Base-by-base conservation (phyloP, 2,888 invertebrate species). In the Erebia aethiops region DNA sequence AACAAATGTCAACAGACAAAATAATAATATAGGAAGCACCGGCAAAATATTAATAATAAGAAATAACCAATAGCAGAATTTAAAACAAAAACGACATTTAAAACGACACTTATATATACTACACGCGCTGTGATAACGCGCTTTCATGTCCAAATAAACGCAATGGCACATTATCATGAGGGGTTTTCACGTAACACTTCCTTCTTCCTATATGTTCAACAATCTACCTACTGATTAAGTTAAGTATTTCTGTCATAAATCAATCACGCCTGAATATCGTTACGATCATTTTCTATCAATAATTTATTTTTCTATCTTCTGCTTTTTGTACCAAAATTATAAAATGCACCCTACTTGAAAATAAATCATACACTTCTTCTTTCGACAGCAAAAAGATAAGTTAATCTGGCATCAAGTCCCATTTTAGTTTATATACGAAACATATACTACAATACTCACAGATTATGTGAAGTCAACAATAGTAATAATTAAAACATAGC, bases 21-120 rank as follows among this genome's bases (percentile, higher is more conserved):
- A 91, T 89, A 87, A 90, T 88, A 88, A 72, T 72, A 86, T 87
- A 88, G 91, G 90, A 92, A 92, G 92, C 92, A 91, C 92, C 90
- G 87, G 89, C 81, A 87, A 87, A 85, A 82, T 84, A 87, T 87
- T 84, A 58, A 84, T 84, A 67, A 85, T 81, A 81, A 82, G 81
- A 84, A 80, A 82, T 85, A 84, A 87, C 82, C 80, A 84, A 85
- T 82, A 84, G 78, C 82, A 83, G 79, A 82, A 79, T 82, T 82
- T 82, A 86, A 83, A 85, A 81, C 74, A 74, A 72, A 74, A 74
- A 74, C 74, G 70, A 74, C 61, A 74, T 74, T 78, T 81, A 72
- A 74, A 74, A 74, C 74, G 72, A 72, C 66, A 72, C 75, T 78
- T 82, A 80, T 78, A 79, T 79, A 75, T 71, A 69, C 69, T 71